Evolutionary conservation across 2,113 vertebrate genomes (phyloP).

Genomic region (Aythya baeri): DNA sequence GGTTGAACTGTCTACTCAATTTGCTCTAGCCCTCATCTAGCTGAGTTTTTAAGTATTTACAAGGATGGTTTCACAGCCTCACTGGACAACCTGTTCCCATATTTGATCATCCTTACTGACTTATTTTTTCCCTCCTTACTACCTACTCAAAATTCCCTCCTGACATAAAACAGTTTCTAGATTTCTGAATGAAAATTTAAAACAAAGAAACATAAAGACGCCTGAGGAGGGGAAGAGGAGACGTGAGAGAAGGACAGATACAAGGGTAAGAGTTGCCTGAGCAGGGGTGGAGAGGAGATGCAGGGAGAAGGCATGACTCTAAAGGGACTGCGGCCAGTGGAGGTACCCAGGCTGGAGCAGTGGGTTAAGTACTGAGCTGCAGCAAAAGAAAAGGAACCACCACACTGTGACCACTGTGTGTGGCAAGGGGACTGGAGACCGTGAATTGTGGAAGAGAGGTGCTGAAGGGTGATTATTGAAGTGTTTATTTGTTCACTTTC

Average conservation of each 20-base stretch:
- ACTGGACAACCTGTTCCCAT: background rate
- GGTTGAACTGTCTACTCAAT: background rate
- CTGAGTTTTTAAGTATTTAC: background rate
- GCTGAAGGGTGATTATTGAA: fast-evolving
- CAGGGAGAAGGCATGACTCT: background rate
- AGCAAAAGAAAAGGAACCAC: background rate
- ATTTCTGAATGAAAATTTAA: background rate
- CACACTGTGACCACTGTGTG: fast-evolving
- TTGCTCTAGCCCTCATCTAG: background rate
- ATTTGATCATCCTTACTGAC: background rate
- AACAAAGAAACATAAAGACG: background rate
- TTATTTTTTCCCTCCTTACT: background rate
- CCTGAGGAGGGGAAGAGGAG: background rate
- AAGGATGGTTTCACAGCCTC: background rate
- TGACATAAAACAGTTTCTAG: background rate
- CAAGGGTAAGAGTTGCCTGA: background rate
- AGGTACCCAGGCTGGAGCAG: background rate
- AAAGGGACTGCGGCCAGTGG: background rate
- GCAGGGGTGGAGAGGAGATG: background rate
- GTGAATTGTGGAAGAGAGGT: background rate
- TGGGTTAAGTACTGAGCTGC: background rate
- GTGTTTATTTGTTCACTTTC: background rate
- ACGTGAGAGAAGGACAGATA: background rate
- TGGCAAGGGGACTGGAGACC: fast-evolving
- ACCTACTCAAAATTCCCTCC: background rate